Evolutionary conservation across 2,797 vertebrate genomes (phyloP).

Genomic region (Ctenochaetus hawaiiensis): DNA sequence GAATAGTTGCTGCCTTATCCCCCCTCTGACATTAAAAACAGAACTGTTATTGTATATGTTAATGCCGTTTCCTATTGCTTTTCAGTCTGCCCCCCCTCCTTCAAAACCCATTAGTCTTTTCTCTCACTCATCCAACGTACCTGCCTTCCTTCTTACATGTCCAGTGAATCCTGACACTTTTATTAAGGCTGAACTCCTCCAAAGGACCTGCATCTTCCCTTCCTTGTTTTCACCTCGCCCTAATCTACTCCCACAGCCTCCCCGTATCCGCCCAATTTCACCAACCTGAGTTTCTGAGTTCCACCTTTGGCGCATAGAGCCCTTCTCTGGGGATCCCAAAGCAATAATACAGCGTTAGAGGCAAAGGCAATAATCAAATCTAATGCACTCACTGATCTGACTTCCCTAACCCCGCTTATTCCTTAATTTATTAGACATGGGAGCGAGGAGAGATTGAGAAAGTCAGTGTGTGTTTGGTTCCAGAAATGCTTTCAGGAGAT

Average conservation of each 20-base stretch:
- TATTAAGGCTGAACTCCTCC: constrained; percentile 77
- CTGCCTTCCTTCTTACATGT: constrained; percentile 16
- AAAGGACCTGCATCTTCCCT: constrained; percentile 41
- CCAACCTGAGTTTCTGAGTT: constrained; percentile 52
- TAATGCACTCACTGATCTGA: constrained; percentile 77
- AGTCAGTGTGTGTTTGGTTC: constrained; percentile 60
- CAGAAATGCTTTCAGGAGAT: constrained; percentile 67
- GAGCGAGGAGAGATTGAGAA: constrained; percentile 55
- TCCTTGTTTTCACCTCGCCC: constrained; percentile 48
- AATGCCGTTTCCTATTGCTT: constrained; percentile 25
- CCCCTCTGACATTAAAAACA: constrained; percentile 56
- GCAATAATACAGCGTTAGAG: constrained; percentile 84
- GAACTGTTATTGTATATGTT: constrained; percentile 35
- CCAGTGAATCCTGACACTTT: constrained; percentile 53
- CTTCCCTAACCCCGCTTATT: constrained; percentile 80
- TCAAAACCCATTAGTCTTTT: constrained; percentile 21
- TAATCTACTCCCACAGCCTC: constrained; percentile 44
- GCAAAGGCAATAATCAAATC: constrained; percentile 85
- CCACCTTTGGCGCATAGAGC: constrained; percentile 62
- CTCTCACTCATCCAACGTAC: constrained; percentile 4
- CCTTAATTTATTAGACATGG: constrained; percentile 85
- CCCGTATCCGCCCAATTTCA: constrained; percentile 55
- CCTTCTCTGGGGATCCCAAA: constrained; percentile 77
- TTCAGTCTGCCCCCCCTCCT: too few species aligned
- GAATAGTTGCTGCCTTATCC: constrained; percentile 26